Evolutionary conservation across 1,140 invertebrate genomes (phyloP).

Genomic region (Trachymyrmex septentrionalis): DNA sequence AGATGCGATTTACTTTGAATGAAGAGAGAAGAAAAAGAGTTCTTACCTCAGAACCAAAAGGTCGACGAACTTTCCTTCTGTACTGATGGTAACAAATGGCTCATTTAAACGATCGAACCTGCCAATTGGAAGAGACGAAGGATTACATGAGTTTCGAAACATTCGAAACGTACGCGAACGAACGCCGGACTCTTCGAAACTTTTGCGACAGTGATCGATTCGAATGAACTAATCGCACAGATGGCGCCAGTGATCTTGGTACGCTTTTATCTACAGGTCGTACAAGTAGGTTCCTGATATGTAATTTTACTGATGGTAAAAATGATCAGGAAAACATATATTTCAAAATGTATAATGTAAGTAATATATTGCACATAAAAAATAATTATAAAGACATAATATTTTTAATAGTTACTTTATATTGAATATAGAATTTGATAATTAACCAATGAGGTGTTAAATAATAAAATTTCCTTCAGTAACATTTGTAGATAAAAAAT

Average conservation of each 20-base stretch:
- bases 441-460: background rate
- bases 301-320: background rate
- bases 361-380: background rate
- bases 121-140: background rate
- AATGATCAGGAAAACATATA: background rate
- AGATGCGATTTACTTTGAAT: background rate
- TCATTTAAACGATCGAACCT: background rate
- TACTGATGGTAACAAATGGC: background rate
- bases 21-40: background rate
- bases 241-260: background rate
- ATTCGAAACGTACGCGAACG: background rate
- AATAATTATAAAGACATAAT: background rate
- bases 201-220: background rate
- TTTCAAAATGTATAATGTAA: background rate
- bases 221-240: background rate
- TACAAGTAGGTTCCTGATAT: background rate
- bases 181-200: background rate
- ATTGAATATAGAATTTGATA: background rate
- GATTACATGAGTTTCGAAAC: background rate
- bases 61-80: background rate
- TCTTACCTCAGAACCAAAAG: background rate
- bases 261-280: background rate
- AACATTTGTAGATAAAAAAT: conserved; percentile 38
- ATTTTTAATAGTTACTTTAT: background rate
- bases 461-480: background rate